Conservation (phyloP, 2,888 invertebrate genomes). For the Drosophila quinaria region DNA sequence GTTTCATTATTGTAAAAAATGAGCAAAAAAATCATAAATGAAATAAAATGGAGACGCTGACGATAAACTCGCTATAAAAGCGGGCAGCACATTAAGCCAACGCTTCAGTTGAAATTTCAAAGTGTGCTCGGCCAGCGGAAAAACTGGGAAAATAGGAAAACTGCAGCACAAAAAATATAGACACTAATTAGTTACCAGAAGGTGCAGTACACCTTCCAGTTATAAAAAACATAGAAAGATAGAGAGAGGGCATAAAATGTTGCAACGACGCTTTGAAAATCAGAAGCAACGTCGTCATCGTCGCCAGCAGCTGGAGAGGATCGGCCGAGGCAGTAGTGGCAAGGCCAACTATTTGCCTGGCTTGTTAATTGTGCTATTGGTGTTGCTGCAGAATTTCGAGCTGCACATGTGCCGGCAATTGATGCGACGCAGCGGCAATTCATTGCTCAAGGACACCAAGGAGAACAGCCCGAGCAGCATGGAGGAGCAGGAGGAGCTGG, state of each 20-base stretch:
- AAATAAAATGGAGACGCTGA: slow-evolving; percentile 11
- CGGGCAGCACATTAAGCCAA: slow-evolving; percentile 50
- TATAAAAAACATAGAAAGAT: no score
- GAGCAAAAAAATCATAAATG: slow-evolving; percentile 26
- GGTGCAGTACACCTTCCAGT: background rate
- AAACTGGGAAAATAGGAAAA: slow-evolving; percentile 14
- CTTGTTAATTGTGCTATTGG: slow-evolving; percentile 67
- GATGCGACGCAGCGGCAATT: slow-evolving; percentile 33
- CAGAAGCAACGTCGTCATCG: slow-evolving; percentile 31
- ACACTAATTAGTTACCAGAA: slow-evolving; percentile 39
- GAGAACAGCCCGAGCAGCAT: background rate
- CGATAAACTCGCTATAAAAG: slow-evolving; percentile 69
- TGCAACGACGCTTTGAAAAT: slow-evolving; percentile 16
- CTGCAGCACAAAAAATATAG: slow-evolving; percentile 33
- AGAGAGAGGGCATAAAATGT: slow-evolving; percentile 25
- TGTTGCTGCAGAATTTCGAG: slow-evolving; percentile 74
- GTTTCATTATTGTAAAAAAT: slow-evolving; percentile 75
- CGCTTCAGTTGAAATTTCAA: slow-evolving; percentile 77
- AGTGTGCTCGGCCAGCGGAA: slow-evolving; percentile 46
- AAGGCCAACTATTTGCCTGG: slow-evolving; percentile 61
- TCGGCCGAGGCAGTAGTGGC: background rate
- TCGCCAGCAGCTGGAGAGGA: slow-evolving; percentile 32
- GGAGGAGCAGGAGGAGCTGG: background rate
- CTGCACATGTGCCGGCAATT: slow-evolving; percentile 72
- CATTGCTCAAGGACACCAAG: slow-evolving; percentile 14